A percentile compares a stretch with the other conserved stretches of the same genome.
Conservation (phyloP, 2,888 invertebrate species). For the Ochropacha duplaris region DNA sequence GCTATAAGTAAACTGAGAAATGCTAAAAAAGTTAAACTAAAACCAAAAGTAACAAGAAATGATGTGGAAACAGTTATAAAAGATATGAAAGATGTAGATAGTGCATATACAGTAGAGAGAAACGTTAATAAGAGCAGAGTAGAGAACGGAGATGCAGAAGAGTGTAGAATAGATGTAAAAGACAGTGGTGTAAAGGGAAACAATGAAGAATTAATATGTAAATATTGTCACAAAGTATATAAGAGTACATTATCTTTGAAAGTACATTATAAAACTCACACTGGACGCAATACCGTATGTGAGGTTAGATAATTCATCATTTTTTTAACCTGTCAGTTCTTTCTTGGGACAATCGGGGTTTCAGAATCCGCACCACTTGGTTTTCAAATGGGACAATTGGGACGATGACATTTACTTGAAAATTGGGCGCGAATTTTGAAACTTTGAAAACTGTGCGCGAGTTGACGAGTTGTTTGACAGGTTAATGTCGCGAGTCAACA, state of each 20-base stretch:
- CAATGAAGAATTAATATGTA: neutral
- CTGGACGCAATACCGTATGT: conserved; percentile 6
- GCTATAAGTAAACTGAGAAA: neutral
- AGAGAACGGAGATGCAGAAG: neutral
- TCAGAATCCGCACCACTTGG: too few relatives aligned
- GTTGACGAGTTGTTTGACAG: too few relatives aligned
- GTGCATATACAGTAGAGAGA: neutral
- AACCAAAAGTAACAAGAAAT: neutral
- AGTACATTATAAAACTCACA: conserved; percentile 5
- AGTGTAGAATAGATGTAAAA: neutral
- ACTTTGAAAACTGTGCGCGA: too few relatives aligned
- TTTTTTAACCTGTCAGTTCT: too few relatives aligned
- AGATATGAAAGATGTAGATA: neutral
- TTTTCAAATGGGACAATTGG: too few relatives aligned
- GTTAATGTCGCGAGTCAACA: too few relatives aligned
- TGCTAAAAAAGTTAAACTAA: too few relatives aligned
- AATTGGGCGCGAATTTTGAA: too few relatives aligned
- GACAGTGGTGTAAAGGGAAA: neutral
- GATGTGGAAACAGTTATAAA: neutral
- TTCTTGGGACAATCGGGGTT: too few relatives aligned
- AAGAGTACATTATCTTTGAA: neutral
- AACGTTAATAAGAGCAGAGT: too few relatives aligned
- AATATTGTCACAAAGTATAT: neutral
- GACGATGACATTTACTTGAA: too few relatives aligned
- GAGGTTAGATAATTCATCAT: conserved; percentile 4